Evolutionary conservation across 2,888 invertebrate species (phyloP), one percentile per base, ranked within the genome.

Genomic region (Osedax fenrisi): DNA sequence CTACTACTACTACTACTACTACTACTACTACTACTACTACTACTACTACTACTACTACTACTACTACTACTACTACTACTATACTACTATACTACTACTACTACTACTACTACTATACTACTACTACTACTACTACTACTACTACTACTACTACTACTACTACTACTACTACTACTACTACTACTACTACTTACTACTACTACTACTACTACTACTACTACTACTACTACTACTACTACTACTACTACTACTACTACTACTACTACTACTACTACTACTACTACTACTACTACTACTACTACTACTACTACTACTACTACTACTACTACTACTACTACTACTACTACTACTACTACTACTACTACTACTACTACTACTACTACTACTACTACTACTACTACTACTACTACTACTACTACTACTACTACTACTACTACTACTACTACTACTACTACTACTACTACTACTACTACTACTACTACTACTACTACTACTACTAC

Each of bases 231-330:
- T 56, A 56, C 56, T 56, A 56, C 17, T 56, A 56, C 56, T 56
- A 56, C 10, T 56, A 56, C 56, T 56, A 56, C 56, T 56, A 56
- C 56, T 56, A 56, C 56, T 56, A 56, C 17, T 56, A 56, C 56
- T 56, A 56, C 56, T 13, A 56, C 56, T 56, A 56, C 56, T 56
- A 56, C 56, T 56, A 56, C 56, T 56, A 56, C 56, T 56, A 56
- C 56, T 56, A 56, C 56, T 56, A 56, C 56, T 56, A 56, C 56
- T 56, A 56, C 56, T 56, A 56, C 56, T 56, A 56, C 56, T 56
- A 56, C 56, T 56, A 56, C 17, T 56, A 56, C 56, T 56, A 56
- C 56, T 56, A 56, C 56, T 56, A 56, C 56, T 56, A 56, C 56
- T 13, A 56, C 56, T 56, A 56, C 61, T 61, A 5, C 5, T 5